Percentiles rank a stretch among this genome's conserved stretches.
These are phyloP conservation scores for Ctenopoma kingsleyae DNA, from an alignment of 2,797 vertebrate genomes.

Conservation along the genomic window DNA sequence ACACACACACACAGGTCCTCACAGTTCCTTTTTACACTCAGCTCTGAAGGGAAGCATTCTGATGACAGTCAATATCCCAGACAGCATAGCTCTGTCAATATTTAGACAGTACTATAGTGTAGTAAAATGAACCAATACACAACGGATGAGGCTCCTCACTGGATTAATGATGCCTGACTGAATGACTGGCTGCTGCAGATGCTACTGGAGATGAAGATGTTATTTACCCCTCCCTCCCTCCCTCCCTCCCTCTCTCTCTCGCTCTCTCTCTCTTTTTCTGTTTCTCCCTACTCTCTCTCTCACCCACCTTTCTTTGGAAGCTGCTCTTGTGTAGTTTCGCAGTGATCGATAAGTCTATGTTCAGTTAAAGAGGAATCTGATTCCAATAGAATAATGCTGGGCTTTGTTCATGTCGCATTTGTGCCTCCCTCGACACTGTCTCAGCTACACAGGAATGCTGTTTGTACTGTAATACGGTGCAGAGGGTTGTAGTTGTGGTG, in stretches of 20 bases:
- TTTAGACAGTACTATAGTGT: conserved; percentile 79
- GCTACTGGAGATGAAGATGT: conserved; percentile 74
- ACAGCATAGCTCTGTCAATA: conserved; percentile 82
- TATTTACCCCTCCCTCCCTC: conserved; percentile 63
- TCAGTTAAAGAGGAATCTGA: conserved; percentile 82
- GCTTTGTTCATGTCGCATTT: conserved; percentile 74
- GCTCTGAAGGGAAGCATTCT: conserved; percentile 66
- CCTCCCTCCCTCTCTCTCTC: background rate
- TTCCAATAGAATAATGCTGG: conserved; percentile 77
- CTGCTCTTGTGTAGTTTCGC: conserved; percentile 72
- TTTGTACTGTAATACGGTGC: conserved; percentile 40
- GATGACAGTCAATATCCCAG: conserved; percentile 81
- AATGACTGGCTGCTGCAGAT: conserved; percentile 77
- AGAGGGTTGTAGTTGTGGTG: conserved; percentile 25
- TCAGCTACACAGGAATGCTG: conserved; percentile 47
- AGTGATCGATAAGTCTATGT: conserved; percentile 80
- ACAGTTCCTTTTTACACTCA: conserved; percentile 49
- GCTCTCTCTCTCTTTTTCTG: conserved; percentile 1
- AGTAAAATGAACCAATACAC: conserved; percentile 83
- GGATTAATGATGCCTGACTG: conserved; percentile 84
- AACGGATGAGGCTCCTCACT: conserved; percentile 76
- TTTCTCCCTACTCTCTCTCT: background rate
- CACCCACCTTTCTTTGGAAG: conserved; percentile 67
- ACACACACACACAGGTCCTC: too few species aligned
- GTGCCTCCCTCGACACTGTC: conserved; percentile 56